Conservation (phyloP, 2,888 invertebrate genomes). For the Lasioglossum marginatum region DNA sequence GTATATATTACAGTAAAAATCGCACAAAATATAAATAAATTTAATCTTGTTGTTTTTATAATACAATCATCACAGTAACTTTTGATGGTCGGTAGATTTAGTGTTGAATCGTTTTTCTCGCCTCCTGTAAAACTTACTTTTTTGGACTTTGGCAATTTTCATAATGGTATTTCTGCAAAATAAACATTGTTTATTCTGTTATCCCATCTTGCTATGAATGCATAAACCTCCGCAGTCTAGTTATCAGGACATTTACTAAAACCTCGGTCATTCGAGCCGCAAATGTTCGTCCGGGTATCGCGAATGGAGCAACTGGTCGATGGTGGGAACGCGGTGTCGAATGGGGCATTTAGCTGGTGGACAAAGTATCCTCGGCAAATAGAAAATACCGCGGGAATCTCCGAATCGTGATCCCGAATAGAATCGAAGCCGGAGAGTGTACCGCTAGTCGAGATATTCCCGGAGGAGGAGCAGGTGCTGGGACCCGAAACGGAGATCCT, state of each 20-base stretch:
- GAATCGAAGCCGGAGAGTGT: constrained; percentile 48
- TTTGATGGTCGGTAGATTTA: no score
- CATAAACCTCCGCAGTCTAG: no score
- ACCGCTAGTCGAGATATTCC: constrained; percentile 68
- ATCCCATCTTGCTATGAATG: no score
- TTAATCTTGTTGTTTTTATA: no score
- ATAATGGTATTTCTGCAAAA: no score
- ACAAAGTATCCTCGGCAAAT: not conserved
- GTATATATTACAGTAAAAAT: no score
- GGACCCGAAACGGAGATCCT: constrained; percentile 75
- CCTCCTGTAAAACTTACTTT: no score
- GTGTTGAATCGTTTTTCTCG: no score
- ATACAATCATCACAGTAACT: no score
- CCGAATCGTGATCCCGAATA: not conserved
- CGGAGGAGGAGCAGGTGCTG: constrained; percentile 81
- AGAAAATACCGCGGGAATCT: not conserved
- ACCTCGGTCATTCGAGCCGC: not conserved
- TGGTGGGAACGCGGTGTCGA: constrained; percentile 1
- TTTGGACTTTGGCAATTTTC: no score
- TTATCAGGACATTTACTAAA: not conserved
- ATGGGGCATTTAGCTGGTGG: not conserved
- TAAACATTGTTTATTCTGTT: no score
- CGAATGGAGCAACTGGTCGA: not conserved
- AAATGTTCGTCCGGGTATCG: not conserved
- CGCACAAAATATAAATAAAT: no score